Base-by-base conservation (phyloP, 1,140 invertebrate species). In the Cydia amplana region DNA sequence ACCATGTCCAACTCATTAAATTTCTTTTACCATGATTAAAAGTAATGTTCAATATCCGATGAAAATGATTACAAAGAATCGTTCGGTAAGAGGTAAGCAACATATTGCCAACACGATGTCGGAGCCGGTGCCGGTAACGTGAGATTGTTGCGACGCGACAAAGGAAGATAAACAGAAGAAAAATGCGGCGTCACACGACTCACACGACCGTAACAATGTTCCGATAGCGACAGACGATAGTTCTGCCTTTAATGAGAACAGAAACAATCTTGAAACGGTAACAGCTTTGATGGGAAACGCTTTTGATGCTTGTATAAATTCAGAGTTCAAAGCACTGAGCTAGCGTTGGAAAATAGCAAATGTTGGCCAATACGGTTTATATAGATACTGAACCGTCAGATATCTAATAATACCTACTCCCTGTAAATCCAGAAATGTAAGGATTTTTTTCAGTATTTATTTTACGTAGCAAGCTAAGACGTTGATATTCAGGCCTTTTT, bases 231-330 rank as follows among this genome's bases (percentile, higher is more conserved):
- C 65, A 70, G 28, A 36, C 65, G 65, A 70, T 70, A 70, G 65
- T 70, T 70, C 65, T 36, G 32, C 28, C 65, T 70, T 70, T 70
- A 70, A 70, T 70, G 65, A 70, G 65, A 40, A 43, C 63, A 65
- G 28, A 32, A 67, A 67, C 65, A 70, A 70, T 70, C 65, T 70
- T 70, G 65, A 70, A 70, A 70, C 65, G 65, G 55, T 60, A 70
- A 70, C 65, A n/a, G 28, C 32, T 70, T 70, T 70, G 65, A 70
- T 70, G 65, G 32, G n/a, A 36, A 70, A 70, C 55, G 55, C 55
- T 20, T 60, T 60, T 60, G 55, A 60, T 60, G 55, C 55, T 60
- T 60, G 55, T 60, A 60, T 60, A 60, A 60, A 60, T 60, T 60
- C 55, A 7, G 18, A 60, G 55, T 60, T 60, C 55, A 60, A 60